Percentiles rank a stretch among this genome's conserved stretches.
phyloP scores from a whole-genome alignment of 2,888 invertebrate genomes.

The Harpagoxenus sublaevis region DNA sequence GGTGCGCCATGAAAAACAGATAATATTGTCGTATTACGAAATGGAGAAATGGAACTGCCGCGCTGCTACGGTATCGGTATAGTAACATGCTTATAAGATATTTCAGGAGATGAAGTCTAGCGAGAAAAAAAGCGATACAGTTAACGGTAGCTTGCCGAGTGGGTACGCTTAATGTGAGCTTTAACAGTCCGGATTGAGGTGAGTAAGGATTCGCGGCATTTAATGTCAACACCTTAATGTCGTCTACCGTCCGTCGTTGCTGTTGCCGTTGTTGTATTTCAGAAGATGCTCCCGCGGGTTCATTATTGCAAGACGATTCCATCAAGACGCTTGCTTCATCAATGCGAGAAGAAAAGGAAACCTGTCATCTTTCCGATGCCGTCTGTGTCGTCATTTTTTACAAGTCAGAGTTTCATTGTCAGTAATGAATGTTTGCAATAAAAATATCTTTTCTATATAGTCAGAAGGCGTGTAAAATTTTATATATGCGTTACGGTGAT shows the following conservation, averaged over 20 bases:
- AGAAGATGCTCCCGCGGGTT: slow-evolving; percentile 7
- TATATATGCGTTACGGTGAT: neutral
- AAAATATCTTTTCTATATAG: neutral
- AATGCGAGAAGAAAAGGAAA: slow-evolving; percentile 18
- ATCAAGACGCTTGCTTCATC: slow-evolving; percentile 19
- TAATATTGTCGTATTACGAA: neutral
- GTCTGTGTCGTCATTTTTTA: neutral
- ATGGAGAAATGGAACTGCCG: slow-evolving; percentile 9
- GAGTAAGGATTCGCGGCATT: slow-evolving; percentile 58
- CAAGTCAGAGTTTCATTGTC: neutral
- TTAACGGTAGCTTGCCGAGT: slow-evolving; percentile 78
- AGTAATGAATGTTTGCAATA: neutral
- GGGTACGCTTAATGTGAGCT: slow-evolving; percentile 71
- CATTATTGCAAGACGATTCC: neutral
- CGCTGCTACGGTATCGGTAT: neutral
- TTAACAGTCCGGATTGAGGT: slow-evolving; percentile 68
- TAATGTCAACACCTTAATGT: slow-evolving; percentile 29
- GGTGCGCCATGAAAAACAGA: neutral
- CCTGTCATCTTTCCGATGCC: slow-evolving; percentile 4
- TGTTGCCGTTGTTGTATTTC: slow-evolving; percentile 1
- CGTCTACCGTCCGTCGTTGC: slow-evolving; percentile 1
- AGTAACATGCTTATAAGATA: slow-evolving; percentile 10
- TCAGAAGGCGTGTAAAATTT: neutral
- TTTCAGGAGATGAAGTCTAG: slow-evolving; percentile 54
- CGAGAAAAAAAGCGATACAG: slow-evolving; percentile 73